Evolutionary conservation across 2,113 vertebrate genomes (phyloP), one percentile per base, ranked within the genome.

Genomic region (Copsychus sechellarum): DNA sequence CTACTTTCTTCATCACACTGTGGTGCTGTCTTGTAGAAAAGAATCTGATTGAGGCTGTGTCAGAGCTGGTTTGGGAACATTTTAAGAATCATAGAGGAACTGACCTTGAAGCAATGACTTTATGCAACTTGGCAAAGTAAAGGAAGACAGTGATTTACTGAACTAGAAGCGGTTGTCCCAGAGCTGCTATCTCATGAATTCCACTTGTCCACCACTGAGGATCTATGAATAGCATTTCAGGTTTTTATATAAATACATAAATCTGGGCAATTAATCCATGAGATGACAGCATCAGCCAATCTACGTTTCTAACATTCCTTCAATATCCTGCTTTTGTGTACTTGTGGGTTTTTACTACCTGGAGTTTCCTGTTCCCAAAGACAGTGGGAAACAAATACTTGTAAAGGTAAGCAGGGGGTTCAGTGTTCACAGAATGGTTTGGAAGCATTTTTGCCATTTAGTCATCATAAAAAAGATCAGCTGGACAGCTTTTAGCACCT

Each of bases 251-350:
- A 71, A 60, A 61, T 36, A 48, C 20, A 10, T 26, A 25, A 64
- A 74, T 43, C 40, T 45, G 40, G 45, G 5, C 48, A 81, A 71
- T 57, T 70, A 67, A 67, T 67, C 51, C 21, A 21, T 53, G 38
- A 1, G 2, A 26, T 3, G 57, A n/a, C 54, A 42, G 20, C 9
- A 42, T 66, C 2, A 5, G 34, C n/a, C 3, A 0, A 21, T 48
- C 12, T 31, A 33, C 19, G 21, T 60, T 81, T 64, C 51, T 57
- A 42, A 69, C 23, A 45, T 36, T 76, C 31, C 48, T 89, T 64
- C 40, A n/a, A 8, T 53, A 48, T 66, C 43, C 65, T 89, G 29
- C 45, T 60, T 64, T 43, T 54, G 14, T 24, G 7, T 31, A 7
- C 11, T 57, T 56, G n/a, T 22, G 62, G 1, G 14, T 48, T 90